Evolutionary conservation across 1,140 invertebrate species (phyloP).

Genomic region (Artemia franciscana): DNA sequence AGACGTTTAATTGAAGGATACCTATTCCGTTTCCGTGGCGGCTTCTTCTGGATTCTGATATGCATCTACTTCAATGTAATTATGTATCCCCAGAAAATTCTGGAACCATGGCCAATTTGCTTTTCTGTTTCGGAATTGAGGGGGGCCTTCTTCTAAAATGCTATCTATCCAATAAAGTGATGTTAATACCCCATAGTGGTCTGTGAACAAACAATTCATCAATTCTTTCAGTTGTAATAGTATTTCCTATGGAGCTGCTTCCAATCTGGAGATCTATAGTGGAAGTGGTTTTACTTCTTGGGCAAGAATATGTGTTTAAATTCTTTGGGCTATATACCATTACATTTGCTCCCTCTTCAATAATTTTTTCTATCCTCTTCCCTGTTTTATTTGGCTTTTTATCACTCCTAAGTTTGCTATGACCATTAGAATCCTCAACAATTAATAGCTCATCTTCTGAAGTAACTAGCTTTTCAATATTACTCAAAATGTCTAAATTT

Average conservation of each 20-base stretch:
- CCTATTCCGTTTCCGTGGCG: background rate
- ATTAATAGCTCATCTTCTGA: background rate
- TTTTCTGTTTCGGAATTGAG: background rate
- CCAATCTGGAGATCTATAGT: background rate
- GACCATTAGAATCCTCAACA: background rate
- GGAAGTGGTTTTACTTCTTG: background rate
- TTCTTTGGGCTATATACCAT: background rate
- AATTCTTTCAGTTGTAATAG: background rate
- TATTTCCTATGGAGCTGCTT: background rate
- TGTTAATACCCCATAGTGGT: background rate
- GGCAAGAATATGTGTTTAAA: background rate
- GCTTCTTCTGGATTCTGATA: background rate
- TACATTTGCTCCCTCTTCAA: background rate
- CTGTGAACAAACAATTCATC: background rate
- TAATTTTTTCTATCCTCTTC: background rate
- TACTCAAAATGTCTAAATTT: background rate
- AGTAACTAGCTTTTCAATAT: background rate
- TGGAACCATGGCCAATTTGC: background rate
- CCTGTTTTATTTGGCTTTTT: background rate
- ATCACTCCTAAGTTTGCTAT: background rate
- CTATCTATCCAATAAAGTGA: background rate
- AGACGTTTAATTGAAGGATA: background rate
- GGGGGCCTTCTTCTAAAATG: background rate
- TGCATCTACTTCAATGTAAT: background rate
- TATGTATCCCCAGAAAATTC: background rate